Conservation (phyloP, 2,888 invertebrate genomes). For the Horisme vitalbata region DNA sequence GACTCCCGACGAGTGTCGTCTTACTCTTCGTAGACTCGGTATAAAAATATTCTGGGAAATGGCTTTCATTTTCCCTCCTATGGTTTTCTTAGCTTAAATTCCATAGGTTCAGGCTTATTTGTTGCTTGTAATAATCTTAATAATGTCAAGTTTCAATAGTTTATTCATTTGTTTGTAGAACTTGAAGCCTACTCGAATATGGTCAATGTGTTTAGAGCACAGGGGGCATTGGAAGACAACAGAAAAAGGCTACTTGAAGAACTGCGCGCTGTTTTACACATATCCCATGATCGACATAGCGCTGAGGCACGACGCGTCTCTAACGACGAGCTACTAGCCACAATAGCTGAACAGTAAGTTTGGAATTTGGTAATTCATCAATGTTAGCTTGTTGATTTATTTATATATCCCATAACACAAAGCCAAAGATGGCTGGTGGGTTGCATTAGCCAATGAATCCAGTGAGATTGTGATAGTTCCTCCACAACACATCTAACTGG, state of each 20-base stretch:
- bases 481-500: conserved; percentile 23
- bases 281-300: conserved; percentile 94
- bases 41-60: conserved; percentile 78
- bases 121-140: conserved; percentile 33
- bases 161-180: conserved; percentile 84
- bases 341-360: conserved; percentile 94
- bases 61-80: conserved; percentile 82
- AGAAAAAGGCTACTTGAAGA: conserved; percentile 93
- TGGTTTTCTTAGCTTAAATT: conserved; percentile 64
- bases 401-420: conserved; percentile 63
- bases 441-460: conserved; percentile 74
- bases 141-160: conserved; percentile 35
- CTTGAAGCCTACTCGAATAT: conserved; percentile 95
- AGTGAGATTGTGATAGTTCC: conserved; percentile 44
- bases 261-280: conserved; percentile 91
- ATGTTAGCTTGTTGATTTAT: conserved; percentile 58
- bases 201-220: conserved; percentile 95
- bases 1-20: conserved; percentile 94
- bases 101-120: conserved; percentile 46
- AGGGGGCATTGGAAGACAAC: conserved; percentile 92
- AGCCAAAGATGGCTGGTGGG: conserved; percentile 75
- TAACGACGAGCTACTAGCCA: conserved; percentile 94
- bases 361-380: conserved; percentile 46
- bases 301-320: conserved; percentile 96
- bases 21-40: conserved; percentile 94